Conservation (phyloP, 2,797 vertebrate species). For the Protonibea diacanthus region DNA sequence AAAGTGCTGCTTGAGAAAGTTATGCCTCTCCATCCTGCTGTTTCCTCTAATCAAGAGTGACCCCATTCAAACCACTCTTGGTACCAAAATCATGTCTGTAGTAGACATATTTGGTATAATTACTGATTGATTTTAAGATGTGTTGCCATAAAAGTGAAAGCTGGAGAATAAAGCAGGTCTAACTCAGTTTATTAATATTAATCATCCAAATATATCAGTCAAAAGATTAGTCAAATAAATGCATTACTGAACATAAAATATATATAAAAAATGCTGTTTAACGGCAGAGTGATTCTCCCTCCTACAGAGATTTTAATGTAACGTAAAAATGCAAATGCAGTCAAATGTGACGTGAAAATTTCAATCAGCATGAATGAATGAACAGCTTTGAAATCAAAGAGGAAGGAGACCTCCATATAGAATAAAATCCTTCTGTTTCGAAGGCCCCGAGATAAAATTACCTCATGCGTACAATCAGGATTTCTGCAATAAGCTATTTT, state of each 20-base stretch:
- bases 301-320: neutral
- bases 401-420: neutral
- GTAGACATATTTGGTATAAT: neutral
- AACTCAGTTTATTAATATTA: constrained; percentile 1
- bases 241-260: neutral
- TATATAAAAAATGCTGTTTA: neutral
- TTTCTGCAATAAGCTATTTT: neutral
- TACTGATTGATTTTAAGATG: neutral
- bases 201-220: neutral
- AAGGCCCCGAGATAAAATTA: neutral
- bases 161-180: neutral
- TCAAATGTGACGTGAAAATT: neutral
- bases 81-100: neutral
- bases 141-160: constrained; percentile 3
- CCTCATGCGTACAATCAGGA: neutral
- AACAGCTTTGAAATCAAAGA: constrained; percentile 6
- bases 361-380: neutral
- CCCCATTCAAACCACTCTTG: too few species aligned
- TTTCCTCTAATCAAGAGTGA: too few species aligned
- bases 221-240: constrained; percentile 2
- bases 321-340: neutral
- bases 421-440: neutral
- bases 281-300: neutral
- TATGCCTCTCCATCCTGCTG: too few species aligned
- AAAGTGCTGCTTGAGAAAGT: too few species aligned